Percentiles rank a stretch among this genome's conserved stretches.
Evolutionary conservation across 2,888 invertebrate species (phyloP).

Genomic region (Cactoblastis cactorum): DNA sequence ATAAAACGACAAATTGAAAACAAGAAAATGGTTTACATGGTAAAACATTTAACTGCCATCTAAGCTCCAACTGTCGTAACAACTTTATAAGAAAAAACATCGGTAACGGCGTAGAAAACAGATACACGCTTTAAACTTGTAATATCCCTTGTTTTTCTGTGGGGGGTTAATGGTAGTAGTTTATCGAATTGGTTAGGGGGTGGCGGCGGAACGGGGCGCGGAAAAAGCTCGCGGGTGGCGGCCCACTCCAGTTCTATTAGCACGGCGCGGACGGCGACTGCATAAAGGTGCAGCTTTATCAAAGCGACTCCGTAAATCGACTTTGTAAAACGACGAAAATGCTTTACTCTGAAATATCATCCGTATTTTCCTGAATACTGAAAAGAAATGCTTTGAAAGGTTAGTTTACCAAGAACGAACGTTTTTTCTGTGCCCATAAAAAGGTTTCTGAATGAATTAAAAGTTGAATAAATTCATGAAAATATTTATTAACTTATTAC

Average conservation of each 20-base stretch:
- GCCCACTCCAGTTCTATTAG: constrained; percentile 45
- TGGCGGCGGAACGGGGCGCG: constrained; percentile 4
- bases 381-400: neutral
- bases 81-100: no score
- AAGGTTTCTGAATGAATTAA: no score
- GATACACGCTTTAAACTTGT: no score
- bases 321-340: constrained; percentile 33
- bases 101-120: no score
- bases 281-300: constrained; percentile 50
- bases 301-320: constrained; percentile 54
- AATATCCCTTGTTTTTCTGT: neutral
- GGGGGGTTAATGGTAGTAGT: neutral
- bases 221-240: constrained; percentile 31
- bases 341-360: constrained; percentile 18
- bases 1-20: no score
- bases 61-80: no score
- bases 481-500: no score
- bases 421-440: no score
- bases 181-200: neutral
- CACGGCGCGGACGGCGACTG: constrained; percentile 35
- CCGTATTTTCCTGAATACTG: constrained; percentile 14
- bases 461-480: no score
- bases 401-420: no score
- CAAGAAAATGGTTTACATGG: no score
- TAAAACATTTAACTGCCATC: no score